A percentile compares a stretch with the other conserved stretches of the same genome.
Evolutionary conservation across 92 coral and sea anemone genomes (phyloP).

Genomic region (Scolanthus callimorphus): DNA sequence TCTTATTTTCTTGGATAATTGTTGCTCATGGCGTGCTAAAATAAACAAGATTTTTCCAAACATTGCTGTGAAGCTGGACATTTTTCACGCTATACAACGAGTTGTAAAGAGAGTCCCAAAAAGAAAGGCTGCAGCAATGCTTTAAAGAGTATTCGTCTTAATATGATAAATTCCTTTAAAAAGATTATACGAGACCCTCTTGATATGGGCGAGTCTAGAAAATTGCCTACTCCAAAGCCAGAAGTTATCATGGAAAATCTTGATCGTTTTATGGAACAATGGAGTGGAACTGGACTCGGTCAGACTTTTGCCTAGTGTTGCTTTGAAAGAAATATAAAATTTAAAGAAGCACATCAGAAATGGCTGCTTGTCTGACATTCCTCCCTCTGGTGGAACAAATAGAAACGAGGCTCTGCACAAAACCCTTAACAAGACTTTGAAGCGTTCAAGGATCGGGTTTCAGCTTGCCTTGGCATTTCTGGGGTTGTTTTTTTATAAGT

Average conservation of each 20-base stretch:
- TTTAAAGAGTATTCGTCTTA: constrained; percentile 29
- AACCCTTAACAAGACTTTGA: constrained; percentile 23
- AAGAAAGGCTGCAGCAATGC: constrained; percentile 25
- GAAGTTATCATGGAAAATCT: constrained; percentile 48
- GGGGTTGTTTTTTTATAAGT: constrained; percentile 35
- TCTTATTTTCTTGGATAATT: no score
- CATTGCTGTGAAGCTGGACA: constrained; percentile 21
- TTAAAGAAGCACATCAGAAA: constrained; percentile 27
- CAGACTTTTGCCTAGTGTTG: constrained; percentile 36
- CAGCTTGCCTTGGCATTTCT: constrained; percentile 40
- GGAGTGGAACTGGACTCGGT: constrained; percentile 43
- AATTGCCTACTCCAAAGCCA: constrained; percentile 60
- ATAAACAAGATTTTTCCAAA: constrained; percentile 16
- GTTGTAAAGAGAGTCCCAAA: not conserved
- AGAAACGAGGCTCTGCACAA: constrained; percentile 37
- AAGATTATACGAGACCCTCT: constrained; percentile 31
- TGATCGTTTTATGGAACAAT: constrained; percentile 39
- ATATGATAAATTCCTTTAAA: constrained; percentile 42
- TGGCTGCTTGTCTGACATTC: constrained; percentile 57
- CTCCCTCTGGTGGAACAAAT: constrained; percentile 49
- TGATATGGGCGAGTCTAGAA: constrained; percentile 50
- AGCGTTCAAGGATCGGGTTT: constrained; percentile 31
- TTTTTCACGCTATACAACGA: constrained; percentile 40
- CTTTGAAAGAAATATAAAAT: constrained; percentile 39
- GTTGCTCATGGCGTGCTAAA: constrained; percentile 32